These are phyloP conservation scores for Isotomurus palustris DNA, from an alignment of 2,888 invertebrate genomes.

Conservation along the genomic window DNA sequence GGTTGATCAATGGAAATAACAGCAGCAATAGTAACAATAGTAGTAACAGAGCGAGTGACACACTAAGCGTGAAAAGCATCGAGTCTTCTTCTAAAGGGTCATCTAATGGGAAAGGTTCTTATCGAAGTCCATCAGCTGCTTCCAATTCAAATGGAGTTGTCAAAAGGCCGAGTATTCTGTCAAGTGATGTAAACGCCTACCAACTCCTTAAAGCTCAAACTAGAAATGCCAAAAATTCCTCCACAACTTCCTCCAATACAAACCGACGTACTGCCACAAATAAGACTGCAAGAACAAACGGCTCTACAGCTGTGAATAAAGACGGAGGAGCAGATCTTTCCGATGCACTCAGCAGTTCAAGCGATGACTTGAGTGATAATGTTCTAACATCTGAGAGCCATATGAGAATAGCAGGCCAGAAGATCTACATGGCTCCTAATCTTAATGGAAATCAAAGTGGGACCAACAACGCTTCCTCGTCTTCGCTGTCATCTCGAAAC, in stretches of 20 bases:
- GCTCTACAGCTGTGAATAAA: background rate
- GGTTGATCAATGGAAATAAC: too few species aligned
- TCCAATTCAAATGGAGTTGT: constrained; percentile 15
- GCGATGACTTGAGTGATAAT: constrained; percentile 44
- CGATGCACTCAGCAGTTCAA: constrained; percentile 33
- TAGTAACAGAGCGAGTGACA: too few species aligned
- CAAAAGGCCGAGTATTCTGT: constrained; percentile 38
- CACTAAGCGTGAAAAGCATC: background rate
- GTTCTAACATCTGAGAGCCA: constrained; percentile 31
- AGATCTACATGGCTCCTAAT: constrained; percentile 38
- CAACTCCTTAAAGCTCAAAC: constrained; percentile 37
- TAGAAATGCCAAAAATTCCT: constrained; percentile 12
- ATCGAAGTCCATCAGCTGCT: background rate
- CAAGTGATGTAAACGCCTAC: constrained; percentile 40
- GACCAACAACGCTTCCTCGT: background rate
- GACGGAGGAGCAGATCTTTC: constrained; percentile 3
- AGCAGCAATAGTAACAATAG: too few species aligned
- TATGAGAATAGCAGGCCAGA: constrained; percentile 43
- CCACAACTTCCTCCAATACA: background rate
- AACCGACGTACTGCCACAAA: background rate
- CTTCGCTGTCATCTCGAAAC: too few species aligned
- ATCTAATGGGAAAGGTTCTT: background rate
- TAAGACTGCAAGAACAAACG: too few species aligned
- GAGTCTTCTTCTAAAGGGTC: background rate
- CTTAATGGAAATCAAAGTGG: background rate